phyloP scores from a whole-genome alignment of 1,140 invertebrate species.

The Plectrocnemia conspersa region DNA sequence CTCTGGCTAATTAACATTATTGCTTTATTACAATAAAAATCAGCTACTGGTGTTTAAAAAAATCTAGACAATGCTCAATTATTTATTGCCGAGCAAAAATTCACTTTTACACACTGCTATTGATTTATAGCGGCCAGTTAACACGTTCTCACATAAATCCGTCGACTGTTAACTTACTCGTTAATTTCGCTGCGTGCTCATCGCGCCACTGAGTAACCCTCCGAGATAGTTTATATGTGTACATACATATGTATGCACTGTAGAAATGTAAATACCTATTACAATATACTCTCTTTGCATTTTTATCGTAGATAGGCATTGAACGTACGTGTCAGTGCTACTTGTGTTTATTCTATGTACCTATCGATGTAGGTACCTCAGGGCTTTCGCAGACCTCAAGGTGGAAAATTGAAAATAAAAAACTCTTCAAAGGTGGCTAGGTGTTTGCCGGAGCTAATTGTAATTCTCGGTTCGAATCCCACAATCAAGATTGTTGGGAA shows the following conservation, averaged over 20 bases:
- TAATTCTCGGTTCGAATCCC: slow-evolving; percentile 9
- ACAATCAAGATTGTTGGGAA: slow-evolving; percentile 9
- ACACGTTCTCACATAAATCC: slow-evolving; percentile 1
- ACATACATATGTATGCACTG: too few species aligned
- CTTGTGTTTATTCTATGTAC: not conserved
- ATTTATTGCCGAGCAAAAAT: not conserved
- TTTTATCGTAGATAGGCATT: too few species aligned
- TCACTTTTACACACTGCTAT: slow-evolving; percentile 7
- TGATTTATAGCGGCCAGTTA: not conserved
- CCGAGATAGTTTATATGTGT: not conserved
- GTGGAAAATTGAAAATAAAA: not conserved
- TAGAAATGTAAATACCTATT: too few species aligned
- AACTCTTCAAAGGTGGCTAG: not conserved
- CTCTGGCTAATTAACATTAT: too few species aligned
- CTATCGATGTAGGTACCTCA: not conserved
- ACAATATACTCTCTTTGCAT: too few species aligned
- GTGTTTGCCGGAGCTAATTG: slow-evolving; percentile 3
- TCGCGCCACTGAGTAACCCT: not conserved
- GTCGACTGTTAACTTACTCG: not conserved
- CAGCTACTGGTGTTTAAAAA: slow-evolving; percentile 5
- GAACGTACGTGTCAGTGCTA: too few species aligned
- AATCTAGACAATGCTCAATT: slow-evolving; percentile 5
- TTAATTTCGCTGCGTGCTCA: slow-evolving; percentile 5
- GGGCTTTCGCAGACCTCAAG: not conserved
- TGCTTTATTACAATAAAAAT: too few species aligned